These are phyloP conservation scores for Cacatua alba DNA, from an alignment of 2,113 vertebrate genomes.

Conservation along the genomic window DNA sequence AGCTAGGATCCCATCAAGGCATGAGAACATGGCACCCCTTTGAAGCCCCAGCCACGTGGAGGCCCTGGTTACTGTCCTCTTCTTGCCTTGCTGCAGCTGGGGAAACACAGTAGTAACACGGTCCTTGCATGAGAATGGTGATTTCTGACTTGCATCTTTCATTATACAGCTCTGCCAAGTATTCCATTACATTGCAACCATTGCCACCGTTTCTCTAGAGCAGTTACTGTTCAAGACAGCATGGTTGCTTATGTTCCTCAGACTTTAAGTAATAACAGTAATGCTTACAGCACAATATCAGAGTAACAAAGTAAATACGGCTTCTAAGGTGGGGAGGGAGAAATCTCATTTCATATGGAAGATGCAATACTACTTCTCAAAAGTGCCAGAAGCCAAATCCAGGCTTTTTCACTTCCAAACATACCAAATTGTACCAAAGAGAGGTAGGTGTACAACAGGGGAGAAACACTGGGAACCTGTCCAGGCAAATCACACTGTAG, in stretches of 20 bases:
- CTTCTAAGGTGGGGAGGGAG: neutral
- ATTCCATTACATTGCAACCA: neutral
- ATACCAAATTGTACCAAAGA: neutral
- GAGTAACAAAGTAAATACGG: neutral
- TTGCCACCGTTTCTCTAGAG: neutral
- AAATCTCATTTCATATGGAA: neutral
- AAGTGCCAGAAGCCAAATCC: neutral
- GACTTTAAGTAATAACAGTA: neutral
- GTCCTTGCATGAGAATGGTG: neutral
- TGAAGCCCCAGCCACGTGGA: neutral
- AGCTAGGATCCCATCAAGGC: neutral
- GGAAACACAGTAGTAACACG: neutral
- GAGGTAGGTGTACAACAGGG: neutral
- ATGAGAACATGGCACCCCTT: rapidly evolving
- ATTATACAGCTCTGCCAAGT: neutral
- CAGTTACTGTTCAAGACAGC: neutral
- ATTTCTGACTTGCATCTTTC: neutral
- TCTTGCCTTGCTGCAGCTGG: no score
- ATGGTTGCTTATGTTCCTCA: neutral
- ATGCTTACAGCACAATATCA: neutral
- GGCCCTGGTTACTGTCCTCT: neutral
- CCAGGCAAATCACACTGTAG: neutral
- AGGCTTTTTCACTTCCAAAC: neutral
- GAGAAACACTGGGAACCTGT: neutral
- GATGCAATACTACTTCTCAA: neutral